Percentiles rank a stretch among this genome's conserved stretches.
phyloP scores from a whole-genome alignment of 2,797 vertebrate genomes.

The Halcyon smyrnensis region DNA sequence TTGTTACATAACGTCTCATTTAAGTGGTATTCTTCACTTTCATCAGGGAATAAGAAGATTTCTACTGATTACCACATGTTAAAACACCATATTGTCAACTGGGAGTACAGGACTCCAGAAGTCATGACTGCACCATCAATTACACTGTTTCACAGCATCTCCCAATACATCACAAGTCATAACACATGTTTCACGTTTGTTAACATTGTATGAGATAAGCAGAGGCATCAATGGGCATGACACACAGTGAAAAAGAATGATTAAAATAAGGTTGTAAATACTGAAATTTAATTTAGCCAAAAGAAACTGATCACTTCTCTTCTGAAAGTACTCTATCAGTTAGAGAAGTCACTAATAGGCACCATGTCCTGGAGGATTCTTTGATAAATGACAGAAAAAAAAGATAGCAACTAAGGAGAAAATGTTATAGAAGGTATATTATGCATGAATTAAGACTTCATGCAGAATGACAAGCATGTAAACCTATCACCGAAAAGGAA shows the following conservation, averaged over 20 bases:
- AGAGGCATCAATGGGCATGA: background rate
- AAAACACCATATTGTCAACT: background rate
- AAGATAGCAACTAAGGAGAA: background rate
- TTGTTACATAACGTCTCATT: background rate
- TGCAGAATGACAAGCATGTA: background rate
- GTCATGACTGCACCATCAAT: background rate
- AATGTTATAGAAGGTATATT: background rate
- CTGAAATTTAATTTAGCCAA: background rate
- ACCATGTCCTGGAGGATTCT: background rate
- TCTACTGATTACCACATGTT: background rate
- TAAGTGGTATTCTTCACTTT: background rate
- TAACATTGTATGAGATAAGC: background rate
- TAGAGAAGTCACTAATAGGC: background rate
- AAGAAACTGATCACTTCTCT: background rate
- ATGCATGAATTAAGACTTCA: background rate
- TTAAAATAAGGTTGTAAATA: background rate
- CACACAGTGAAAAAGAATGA: background rate
- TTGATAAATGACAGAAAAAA: background rate
- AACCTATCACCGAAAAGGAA: fast-evolving
- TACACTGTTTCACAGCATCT: background rate
- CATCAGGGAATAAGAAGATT: background rate
- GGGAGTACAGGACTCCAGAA: background rate
- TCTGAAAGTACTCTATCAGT: background rate
- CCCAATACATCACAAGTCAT: background rate
- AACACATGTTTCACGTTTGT: background rate